phyloP scores from a whole-genome alignment of 2,888 invertebrate species.

The Drepanosiphum platanoidis region DNA sequence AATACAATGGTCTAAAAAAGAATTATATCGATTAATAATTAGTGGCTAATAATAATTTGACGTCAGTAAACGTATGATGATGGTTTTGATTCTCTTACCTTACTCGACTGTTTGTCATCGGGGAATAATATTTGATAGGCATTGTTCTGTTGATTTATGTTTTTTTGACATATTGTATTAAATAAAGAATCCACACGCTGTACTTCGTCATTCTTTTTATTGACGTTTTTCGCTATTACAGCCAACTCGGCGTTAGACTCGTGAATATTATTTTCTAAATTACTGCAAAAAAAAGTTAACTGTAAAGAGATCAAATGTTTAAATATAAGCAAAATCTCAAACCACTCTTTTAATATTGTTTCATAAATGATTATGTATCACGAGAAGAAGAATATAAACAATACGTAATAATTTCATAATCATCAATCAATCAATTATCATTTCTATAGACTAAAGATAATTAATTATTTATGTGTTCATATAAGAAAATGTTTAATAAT shows the following conservation, averaged over 20 bases:
- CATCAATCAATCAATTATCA: no score
- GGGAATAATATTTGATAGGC: background rate
- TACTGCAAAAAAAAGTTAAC: background rate
- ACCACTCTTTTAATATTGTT: no score
- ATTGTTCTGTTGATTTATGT: background rate
- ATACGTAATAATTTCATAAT: background rate
- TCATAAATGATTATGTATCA: background rate
- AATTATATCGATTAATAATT: no score
- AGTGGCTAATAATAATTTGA: no score
- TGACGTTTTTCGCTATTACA: background rate
- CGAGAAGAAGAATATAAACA: background rate
- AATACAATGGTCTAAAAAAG: no score
- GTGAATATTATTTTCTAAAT: constrained; percentile 24
- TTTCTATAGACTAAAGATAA: no score
- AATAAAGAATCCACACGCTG: background rate
- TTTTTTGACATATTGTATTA: background rate
- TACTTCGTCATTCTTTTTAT: background rate
- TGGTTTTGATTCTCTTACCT: constrained; percentile 23
- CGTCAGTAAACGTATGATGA: no score
- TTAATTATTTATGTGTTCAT: no score
- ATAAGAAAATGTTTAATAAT: no score
- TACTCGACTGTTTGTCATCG: background rate
- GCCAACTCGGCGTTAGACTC: background rate
- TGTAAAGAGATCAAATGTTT: background rate
- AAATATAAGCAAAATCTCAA: no score